Evolutionary conservation across 2,113 vertebrate genomes (phyloP).

Genomic region (Hystrix brachyura): DNA sequence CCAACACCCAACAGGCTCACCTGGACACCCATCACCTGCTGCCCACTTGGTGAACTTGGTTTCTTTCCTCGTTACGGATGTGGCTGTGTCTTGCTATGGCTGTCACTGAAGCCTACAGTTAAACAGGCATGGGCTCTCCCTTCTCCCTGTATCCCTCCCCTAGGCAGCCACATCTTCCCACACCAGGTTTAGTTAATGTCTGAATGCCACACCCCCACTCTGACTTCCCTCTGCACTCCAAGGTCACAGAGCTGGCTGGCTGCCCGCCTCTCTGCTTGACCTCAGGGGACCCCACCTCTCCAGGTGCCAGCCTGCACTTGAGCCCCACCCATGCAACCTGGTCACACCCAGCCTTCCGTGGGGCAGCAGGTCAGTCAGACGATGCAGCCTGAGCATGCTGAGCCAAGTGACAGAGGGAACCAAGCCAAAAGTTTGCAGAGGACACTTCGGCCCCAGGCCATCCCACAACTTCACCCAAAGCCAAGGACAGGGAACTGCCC

Average conservation of each 20-base stretch:
- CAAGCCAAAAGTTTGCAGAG: neutral
- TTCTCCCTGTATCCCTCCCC: neutral
- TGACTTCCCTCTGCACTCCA: too few species aligned
- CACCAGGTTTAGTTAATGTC: fast-evolving
- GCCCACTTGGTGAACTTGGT: fast-evolving
- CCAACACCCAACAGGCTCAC: neutral
- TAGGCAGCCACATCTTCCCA: fast-evolving
- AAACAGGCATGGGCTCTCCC: too few species aligned
- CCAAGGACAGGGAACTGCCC: neutral
- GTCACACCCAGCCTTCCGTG: neutral
- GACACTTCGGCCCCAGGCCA: too few species aligned
- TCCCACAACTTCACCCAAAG: neutral
- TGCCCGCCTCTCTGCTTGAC: neutral
- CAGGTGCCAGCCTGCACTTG: fast-evolving
- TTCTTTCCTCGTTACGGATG: fast-evolving
- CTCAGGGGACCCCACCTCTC: neutral
- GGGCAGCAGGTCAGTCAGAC: neutral
- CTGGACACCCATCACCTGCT: fast-evolving
- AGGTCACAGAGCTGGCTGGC: neutral
- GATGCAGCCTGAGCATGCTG: neutral
- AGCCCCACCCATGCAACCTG: neutral
- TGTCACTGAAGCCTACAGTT: fast-evolving
- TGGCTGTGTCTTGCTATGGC: neutral
- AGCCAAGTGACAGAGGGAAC: too few species aligned
- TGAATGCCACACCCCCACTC: fast-evolving